Base-by-base conservation (phyloP, 2,797 vertebrate species). In the Lycodopsis pacificus region DNA sequence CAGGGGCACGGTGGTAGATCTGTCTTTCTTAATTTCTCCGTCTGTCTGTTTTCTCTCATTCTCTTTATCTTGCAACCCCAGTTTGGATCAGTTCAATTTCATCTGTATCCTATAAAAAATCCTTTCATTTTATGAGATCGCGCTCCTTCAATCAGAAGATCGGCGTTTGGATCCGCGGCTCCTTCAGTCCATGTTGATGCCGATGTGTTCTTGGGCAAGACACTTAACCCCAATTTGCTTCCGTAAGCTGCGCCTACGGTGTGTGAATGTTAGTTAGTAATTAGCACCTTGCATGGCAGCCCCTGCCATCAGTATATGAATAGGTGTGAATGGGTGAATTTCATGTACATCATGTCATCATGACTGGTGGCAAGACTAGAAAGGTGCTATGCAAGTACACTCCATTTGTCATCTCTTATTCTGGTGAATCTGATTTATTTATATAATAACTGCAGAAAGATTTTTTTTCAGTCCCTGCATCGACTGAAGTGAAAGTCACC, bases 401-500 rank as follows among this genome's bases (percentile, higher is more conserved):
- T 53, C 51, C 5, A 25, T 13, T 53, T 53, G 25, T 25, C 22
- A 14, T 13, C n/a, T 22, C 49, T 53, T 63, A 48, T 38, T 61
- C 38, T 56, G 38, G 8, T 7, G 14, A 49, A 34, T 57, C 15
- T 65, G 15, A 56, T 27, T 9, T 54, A 69, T 40, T 25, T 34
- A 65, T 54, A 4, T 25, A 30, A 72, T 76, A 56, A 65, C 46
- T 32, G 4, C 27, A 11, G 34, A 68, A 30, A 11, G 2, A 5
- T 34, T 51, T 63, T 48, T 48, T 4, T 58, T 74, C 12, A 22
- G 3, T 30, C 4, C 7, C 27, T 25, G 15, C 58, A 46, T 34
- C 36, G 17, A 64, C 48, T 64, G 11, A 51, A 49, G 46, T 66
- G 22, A 64, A 77, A 62, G 17, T 53, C 17, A 46, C 36, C 25